Conservation (phyloP, 2,113 vertebrate species). For the Alectura lathami region DNA sequence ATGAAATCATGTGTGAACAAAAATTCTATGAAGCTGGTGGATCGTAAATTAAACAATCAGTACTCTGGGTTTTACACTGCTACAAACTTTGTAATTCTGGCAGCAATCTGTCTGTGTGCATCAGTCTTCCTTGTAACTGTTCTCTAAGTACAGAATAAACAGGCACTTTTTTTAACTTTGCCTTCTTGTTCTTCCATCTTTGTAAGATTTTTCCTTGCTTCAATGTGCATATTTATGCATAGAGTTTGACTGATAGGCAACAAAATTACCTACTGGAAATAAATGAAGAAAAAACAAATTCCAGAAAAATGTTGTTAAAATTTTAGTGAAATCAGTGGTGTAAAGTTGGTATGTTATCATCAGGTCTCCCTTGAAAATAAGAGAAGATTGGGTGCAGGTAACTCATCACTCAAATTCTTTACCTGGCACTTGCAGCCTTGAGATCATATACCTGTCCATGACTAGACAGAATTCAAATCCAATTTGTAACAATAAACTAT, state of each 20-base stretch:
- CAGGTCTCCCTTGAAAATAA: constrained; percentile 33
- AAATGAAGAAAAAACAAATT: not conserved
- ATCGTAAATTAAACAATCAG: not conserved
- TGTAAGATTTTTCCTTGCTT: not conserved
- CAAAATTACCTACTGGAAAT: not conserved
- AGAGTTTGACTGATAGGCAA: not conserved
- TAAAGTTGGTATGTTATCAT: not conserved
- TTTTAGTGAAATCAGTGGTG: not conserved
- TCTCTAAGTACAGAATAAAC: not conserved
- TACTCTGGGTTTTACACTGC: not conserved
- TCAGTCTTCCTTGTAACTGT: not conserved
- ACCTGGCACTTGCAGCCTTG: not conserved
- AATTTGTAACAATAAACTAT: constrained; percentile 51
- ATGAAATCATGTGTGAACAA: not conserved
- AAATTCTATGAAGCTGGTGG: not conserved
- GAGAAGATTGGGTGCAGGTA: not conserved
- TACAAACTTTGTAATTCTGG: not conserved
- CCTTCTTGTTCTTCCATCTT: not conserved
- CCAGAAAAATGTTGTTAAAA: not conserved
- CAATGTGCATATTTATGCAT: not conserved
- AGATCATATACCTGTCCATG: not conserved
- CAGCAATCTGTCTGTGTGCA: not conserved
- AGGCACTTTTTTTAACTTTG: not conserved
- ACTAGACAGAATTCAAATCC: constrained; percentile 39
- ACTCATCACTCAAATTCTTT: not conserved